Base-by-base conservation (phyloP, 2,888 invertebrate species). In the Protula sp. region DNA sequence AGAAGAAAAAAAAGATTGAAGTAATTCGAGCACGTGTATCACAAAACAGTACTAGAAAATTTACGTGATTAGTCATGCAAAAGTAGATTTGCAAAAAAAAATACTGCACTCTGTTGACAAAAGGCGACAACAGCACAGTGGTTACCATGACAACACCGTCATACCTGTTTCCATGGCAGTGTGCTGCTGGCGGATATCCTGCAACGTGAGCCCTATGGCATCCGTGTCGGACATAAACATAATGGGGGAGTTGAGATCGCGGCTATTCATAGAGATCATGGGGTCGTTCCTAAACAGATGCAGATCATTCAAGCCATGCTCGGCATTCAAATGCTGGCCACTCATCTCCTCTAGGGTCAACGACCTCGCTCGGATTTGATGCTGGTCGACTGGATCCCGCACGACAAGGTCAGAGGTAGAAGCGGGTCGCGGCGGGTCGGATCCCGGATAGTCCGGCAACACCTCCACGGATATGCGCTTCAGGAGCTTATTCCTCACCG, bases 121-220 rank as follows among this genome's bases (percentile, higher is more conserved):
- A n/a, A n/a, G n/a, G n/a, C n/a, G n/a, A n/a, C n/a, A n/a, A n/a
- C n/a, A n/a, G n/a, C n/a, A n/a, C n/a, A n/a, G n/a, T n/a, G n/a
- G n/a, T n/a, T n/a, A n/a, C n/a, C n/a, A n/a, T n/a, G n/a, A 38
- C 38, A 14, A 38, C 38, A 38, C 9, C 38, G 9, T 19, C 38
- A 9, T 61, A 74, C 72, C 73, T 63, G 74, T 76, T 54, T 74
- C 74, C 74, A 76, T 74, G 57, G 69, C 72, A 45, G 70, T 61
- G 19, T 51, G 54, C 53, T 60, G 59, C 14, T 54, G 54, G 28
- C 61, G 63, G 19, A 58, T 38, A 30, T 64, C 64, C 30, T 68
- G 65, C 57, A 61, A 58, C 48, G 56, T 55, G 48, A 62, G 51
- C 24, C 61, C 61, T 22, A 30, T 30, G 30, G 58, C 53, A 28